phyloP scores from a whole-genome alignment of 2,888 invertebrate genomes.

The Ecliptopera silaceata region DNA sequence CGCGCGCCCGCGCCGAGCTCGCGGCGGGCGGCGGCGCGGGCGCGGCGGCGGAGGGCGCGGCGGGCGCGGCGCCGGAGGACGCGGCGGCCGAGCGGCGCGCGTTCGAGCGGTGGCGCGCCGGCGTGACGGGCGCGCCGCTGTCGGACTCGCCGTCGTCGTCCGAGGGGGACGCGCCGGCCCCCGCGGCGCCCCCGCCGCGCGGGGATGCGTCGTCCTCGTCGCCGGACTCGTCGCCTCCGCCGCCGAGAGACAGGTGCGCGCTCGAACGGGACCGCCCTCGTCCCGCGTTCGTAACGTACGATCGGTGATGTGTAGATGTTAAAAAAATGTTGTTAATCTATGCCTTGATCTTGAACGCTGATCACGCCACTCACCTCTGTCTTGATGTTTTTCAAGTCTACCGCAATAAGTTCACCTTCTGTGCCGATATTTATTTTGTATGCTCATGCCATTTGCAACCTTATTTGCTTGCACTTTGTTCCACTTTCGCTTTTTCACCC shows the following conservation, averaged over 20 bases:
- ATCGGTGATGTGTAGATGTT: too few relatives aligned
- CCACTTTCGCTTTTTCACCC: too few relatives aligned
- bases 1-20: slow-evolving; percentile 40
- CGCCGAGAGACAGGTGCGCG: slow-evolving; percentile 24
- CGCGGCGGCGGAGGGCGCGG: slow-evolving; percentile 53
- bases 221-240: slow-evolving; percentile 31
- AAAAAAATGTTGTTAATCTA: too few relatives aligned
- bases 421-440: too few relatives aligned
- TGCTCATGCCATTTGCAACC: too few relatives aligned
- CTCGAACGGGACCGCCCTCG: too few relatives aligned
- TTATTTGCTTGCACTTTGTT: too few relatives aligned
- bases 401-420: too few relatives aligned
- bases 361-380: too few relatives aligned
- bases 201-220: slow-evolving; percentile 21
- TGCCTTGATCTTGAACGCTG: too few relatives aligned
- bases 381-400: too few relatives aligned
- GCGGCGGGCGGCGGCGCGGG: slow-evolving; percentile 34
- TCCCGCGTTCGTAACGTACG: too few relatives aligned
- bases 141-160: slow-evolving; percentile 59
- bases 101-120: slow-evolving; percentile 68
- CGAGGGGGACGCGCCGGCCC: slow-evolving; percentile 44
- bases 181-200: slow-evolving; percentile 29
- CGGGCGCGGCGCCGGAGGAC: slow-evolving; percentile 39
- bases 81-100: slow-evolving; percentile 60
- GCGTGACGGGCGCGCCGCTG: slow-evolving; percentile 46